Evolutionary conservation across 2,797 vertebrate species (phyloP).

Genomic region (Micrastur ruficollis): DNA sequence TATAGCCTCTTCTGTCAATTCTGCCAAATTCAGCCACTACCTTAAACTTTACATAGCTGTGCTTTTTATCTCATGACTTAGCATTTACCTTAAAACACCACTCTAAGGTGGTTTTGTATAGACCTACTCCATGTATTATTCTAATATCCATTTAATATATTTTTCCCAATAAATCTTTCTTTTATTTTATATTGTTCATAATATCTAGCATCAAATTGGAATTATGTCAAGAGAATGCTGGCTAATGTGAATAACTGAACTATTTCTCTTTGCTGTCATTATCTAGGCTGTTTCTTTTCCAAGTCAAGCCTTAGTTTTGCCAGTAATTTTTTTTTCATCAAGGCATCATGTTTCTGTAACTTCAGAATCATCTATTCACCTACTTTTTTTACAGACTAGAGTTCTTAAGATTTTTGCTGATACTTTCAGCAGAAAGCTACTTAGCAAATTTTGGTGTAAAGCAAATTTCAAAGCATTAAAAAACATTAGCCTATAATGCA

Average conservation of each 20-base stretch:
- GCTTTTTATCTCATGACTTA: not conserved
- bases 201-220: not conserved
- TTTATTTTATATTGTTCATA: not conserved
- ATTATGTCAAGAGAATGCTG: not conserved
- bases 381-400: not conserved
- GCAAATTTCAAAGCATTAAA: not conserved
- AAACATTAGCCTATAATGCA: not conserved
- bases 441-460: not conserved
- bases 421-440: not conserved
- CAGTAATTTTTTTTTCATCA: not conserved
- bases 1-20: not conserved
- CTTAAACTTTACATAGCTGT: not conserved
- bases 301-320: not conserved
- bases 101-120: not conserved
- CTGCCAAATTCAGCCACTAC: not conserved
- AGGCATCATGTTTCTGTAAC: not conserved
- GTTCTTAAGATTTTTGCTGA: not conserved
- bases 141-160: not conserved
- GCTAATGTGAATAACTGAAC: not conserved
- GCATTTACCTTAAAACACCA: not conserved
- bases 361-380: not conserved
- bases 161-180: not conserved
- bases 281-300: not conserved
- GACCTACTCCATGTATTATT: not conserved
- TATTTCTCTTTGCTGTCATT: not conserved